A percentile compares a stretch with the other conserved stretches of the same genome.
phyloP scores from a whole-genome alignment of 2,797 vertebrate genomes.

The Todus mexicanus region DNA sequence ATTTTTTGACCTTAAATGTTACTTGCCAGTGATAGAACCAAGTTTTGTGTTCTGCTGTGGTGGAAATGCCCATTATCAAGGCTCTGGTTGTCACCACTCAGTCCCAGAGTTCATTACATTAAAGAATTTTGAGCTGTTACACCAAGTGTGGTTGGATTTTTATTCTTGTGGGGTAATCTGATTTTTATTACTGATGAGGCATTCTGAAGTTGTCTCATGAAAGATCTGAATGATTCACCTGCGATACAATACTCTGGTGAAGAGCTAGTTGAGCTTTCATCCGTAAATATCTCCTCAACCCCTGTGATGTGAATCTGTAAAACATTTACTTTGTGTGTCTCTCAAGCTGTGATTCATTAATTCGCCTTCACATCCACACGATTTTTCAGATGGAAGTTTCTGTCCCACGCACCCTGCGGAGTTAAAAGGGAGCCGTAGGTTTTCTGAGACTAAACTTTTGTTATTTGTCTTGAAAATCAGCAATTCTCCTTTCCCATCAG shows the following conservation, averaged over 20 bases:
- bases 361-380: not conserved
- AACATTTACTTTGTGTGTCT: not conserved
- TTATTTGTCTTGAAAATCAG: not conserved
- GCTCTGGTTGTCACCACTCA: not conserved
- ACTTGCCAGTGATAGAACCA: not conserved
- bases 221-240: not conserved
- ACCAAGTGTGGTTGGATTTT: not conserved
- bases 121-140: not conserved
- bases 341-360: not conserved
- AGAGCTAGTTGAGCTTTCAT: not conserved
- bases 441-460: not conserved
- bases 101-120: not conserved
- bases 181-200: not conserved
- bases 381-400: not conserved
- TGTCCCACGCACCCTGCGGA: accelerated
- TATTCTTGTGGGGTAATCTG: not conserved
- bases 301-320: not conserved
- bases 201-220: not conserved
- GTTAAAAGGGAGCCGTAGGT: not conserved
- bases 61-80: not conserved
- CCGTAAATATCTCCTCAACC: not conserved
- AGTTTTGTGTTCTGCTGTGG: not conserved
- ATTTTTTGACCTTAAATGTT: not conserved
- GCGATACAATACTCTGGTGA: not conserved
- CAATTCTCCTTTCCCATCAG: not conserved